These are phyloP conservation scores for Leucoptera coffeella DNA, from an alignment of 2,888 invertebrate genomes.

Conservation along the genomic window DNA sequence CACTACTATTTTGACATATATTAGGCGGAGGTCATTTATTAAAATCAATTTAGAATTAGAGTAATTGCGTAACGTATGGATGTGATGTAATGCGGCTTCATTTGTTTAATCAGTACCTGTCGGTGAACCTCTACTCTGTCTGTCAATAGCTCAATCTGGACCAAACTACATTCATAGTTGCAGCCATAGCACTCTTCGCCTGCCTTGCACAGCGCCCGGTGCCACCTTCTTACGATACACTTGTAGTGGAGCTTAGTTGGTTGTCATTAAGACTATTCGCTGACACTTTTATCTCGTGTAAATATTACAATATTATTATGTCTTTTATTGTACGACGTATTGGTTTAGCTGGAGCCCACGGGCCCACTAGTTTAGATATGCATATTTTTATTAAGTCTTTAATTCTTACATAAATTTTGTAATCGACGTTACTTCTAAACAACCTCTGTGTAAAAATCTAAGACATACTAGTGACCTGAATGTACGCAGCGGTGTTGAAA, in stretches of 20 bases:
- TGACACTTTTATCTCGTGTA: constrained; percentile 48
- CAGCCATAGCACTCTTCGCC: no score
- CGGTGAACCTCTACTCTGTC: no score
- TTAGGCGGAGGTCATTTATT: constrained; percentile 27
- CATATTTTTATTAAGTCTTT: constrained; percentile 52
- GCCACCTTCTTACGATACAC: constrained; percentile 40
- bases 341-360: constrained; percentile 14
- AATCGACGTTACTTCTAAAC: constrained; percentile 51
- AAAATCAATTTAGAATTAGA: constrained; percentile 27
- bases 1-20: constrained; percentile 43
- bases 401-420: constrained; percentile 51
- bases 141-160: no score
- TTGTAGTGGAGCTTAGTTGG: constrained; percentile 48
- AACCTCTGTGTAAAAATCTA: constrained; percentile 48
- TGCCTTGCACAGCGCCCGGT: constrained; percentile 27
- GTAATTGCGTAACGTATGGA: constrained; percentile 18
- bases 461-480: constrained; percentile 54
- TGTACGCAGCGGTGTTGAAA: constrained; percentile 42
- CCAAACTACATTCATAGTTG: no score
- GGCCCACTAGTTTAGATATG: constrained; percentile 43
- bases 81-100: background rate
- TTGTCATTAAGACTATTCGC: constrained; percentile 47
- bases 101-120: no score
- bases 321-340: constrained; percentile 38
- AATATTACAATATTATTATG: constrained; percentile 48